Evolutionary conservation across 2,888 invertebrate genomes (phyloP).

Genomic region (Eledona agricola): DNA sequence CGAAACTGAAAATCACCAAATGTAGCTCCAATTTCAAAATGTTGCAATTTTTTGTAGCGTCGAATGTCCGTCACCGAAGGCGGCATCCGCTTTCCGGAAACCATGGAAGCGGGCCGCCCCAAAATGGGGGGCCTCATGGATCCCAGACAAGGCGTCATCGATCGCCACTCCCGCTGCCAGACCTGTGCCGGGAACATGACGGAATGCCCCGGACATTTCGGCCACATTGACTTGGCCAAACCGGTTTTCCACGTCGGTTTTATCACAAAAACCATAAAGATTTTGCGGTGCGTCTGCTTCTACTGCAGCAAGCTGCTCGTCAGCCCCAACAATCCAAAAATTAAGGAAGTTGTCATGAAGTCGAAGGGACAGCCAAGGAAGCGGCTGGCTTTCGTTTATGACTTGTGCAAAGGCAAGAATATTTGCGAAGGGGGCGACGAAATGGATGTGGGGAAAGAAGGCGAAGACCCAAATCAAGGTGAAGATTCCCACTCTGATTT

Average conservation of each 20-base stretch:
- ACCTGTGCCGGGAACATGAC: constrained; percentile 98
- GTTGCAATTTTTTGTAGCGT: constrained; percentile 68
- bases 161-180: constrained; percentile 90
- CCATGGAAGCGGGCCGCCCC: constrained; percentile 98
- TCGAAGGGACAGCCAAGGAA: constrained; percentile 96
- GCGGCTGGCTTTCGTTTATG: constrained; percentile 94
- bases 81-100: constrained; percentile 95
- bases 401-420: constrained; percentile 96
- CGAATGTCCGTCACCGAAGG: constrained; percentile 99
- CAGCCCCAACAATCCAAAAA: constrained; percentile 91
- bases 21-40: constrained; percentile 18
- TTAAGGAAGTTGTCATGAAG: constrained; percentile 94
- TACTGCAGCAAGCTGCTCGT: constrained; percentile 98
- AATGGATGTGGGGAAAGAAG: constrained; percentile 89
- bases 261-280: constrained; percentile 95
- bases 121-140: constrained; percentile 99
- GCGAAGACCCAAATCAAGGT: constrained; percentile 67
- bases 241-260: constrained; percentile 99
- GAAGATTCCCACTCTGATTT: constrained; percentile 33
- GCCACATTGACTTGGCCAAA: constrained; percentile 97
- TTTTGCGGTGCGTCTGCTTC: constrained; percentile 98
- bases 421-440: constrained; percentile 99
- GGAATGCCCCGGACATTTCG: constrained; percentile 99
- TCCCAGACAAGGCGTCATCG: constrained; percentile 97
- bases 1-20: constrained; percentile 12